phyloP scores from a whole-genome alignment of 2,113 vertebrate species.

The Bathybates hornii region DNA sequence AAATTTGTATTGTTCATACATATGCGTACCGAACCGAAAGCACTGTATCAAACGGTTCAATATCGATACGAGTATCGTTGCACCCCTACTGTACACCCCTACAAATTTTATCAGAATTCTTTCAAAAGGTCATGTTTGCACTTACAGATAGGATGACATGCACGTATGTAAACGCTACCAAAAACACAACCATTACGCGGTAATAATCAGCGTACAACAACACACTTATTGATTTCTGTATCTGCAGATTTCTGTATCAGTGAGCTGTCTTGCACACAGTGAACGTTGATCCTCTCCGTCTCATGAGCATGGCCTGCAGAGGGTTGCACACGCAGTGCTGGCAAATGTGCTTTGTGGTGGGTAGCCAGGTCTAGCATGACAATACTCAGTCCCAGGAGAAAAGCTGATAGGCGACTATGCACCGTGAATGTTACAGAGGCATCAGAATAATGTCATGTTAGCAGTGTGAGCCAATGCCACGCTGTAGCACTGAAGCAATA shows the following conservation, averaged over 20 bases:
- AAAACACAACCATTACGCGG: not conserved
- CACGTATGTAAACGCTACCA: not conserved
- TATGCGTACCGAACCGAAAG: too few species aligned
- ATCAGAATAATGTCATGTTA: slow-evolving; percentile 11
- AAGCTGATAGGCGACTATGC: not conserved
- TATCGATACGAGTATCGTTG: too few species aligned
- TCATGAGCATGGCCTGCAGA: not conserved
- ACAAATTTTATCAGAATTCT: not conserved
- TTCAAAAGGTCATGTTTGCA: not conserved
- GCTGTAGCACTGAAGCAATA: slow-evolving; percentile 1
- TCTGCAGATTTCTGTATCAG: not conserved
- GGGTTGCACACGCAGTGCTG: not conserved
- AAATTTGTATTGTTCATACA: too few species aligned
- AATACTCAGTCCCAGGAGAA: slow-evolving; percentile 10
- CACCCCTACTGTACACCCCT: not conserved
- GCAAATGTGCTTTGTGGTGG: slow-evolving; percentile 8
- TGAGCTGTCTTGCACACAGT: not conserved
- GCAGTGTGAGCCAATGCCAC: not conserved
- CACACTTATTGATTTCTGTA: not conserved
- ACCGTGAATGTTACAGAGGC: not conserved
- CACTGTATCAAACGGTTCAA: too few species aligned
- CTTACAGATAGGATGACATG: not conserved
- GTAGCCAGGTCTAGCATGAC: not conserved
- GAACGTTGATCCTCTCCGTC: not conserved
- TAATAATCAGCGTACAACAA: not conserved